These are phyloP conservation scores for Zonitis immaculata DNA, from an alignment of 2,888 invertebrate genomes.

Conservation along the genomic window DNA sequence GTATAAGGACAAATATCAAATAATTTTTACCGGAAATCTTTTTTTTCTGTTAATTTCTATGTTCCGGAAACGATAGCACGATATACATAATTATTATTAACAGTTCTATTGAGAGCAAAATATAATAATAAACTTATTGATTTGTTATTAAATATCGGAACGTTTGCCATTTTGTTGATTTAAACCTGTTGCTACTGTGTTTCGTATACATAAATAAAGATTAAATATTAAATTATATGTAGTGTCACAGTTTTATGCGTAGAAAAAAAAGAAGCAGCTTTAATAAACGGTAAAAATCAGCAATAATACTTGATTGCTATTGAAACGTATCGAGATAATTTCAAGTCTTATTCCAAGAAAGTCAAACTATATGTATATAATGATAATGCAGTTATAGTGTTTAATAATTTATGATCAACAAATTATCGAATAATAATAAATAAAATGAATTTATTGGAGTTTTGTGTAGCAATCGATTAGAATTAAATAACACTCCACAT, in stretches of 20 bases:
- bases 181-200: slow-evolving; percentile 18
- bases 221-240: neutral
- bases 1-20: too few species aligned
- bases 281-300: neutral
- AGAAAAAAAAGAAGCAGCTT: neutral
- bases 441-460: neutral
- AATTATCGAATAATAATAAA: neutral
- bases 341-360: neutral
- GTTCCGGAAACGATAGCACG: too few species aligned
- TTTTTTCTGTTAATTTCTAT: too few species aligned
- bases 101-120: too few species aligned
- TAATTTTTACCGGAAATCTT: too few species aligned
- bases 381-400: neutral
- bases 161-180: slow-evolving; percentile 16
- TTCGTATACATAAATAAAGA: slow-evolving; percentile 16
- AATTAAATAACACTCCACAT: slow-evolving; percentile 1
- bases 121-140: slow-evolving; percentile 4
- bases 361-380: neutral
- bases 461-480: neutral
- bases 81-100: too few species aligned
- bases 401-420: neutral
- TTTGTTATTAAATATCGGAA: slow-evolving; percentile 16
- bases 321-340: neutral
- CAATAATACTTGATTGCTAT: neutral
- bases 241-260: neutral